These are phyloP conservation scores for Nibea albiflora DNA, from an alignment of 2,113 vertebrate species.

Conservation along the genomic window DNA sequence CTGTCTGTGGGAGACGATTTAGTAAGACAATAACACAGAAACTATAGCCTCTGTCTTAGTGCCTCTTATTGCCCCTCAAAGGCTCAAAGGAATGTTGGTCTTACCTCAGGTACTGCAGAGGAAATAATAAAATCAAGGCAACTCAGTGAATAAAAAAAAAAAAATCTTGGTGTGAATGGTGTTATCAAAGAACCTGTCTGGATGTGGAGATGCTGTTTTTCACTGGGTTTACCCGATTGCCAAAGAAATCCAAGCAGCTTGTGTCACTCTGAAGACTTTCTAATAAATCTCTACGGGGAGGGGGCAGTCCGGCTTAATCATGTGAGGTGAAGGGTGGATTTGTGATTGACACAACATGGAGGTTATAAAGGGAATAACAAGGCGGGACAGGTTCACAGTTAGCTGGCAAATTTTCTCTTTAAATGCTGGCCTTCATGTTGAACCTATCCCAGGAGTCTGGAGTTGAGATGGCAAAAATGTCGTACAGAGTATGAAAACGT, in stretches of 20 bases:
- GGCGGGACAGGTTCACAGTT: background rate
- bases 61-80: slow-evolving; percentile 19
- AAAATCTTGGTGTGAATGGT: background rate
- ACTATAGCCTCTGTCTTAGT: slow-evolving; percentile 4
- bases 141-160: background rate
- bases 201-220: background rate
- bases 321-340: background rate
- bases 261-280: background rate
- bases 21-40: slow-evolving; percentile 13
- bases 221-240: background rate
- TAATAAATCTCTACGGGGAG: background rate
- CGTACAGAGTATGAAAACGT: background rate
- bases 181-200: slow-evolving; percentile 8
- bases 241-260: slow-evolving; percentile 7
- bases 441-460: background rate
- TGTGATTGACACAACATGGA: slow-evolving; percentile 16
- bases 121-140: slow-evolving; percentile 10
- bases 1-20: slow-evolving; percentile 1
- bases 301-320: background rate
- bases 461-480: background rate
- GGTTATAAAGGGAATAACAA: slow-evolving; percentile 11
- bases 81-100: background rate
- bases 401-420: background rate
- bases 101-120: background rate
- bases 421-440: background rate